These are phyloP conservation scores for Periparus ater DNA, from an alignment of 2,797 vertebrate species.

Conservation along the genomic window DNA sequence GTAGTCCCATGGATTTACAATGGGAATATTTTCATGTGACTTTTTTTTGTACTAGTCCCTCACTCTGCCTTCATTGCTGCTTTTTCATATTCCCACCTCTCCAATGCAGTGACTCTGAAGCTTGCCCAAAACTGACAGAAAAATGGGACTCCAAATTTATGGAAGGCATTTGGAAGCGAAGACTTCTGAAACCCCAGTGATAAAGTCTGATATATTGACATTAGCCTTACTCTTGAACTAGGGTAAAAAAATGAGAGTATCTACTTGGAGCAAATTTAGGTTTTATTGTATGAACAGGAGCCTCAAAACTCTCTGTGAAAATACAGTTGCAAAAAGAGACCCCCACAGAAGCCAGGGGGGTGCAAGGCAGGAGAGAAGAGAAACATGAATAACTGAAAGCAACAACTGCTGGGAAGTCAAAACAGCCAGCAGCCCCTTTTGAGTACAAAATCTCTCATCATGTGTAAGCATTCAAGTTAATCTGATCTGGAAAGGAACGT, in stretches of 20 bases:
- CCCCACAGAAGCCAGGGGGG: not conserved
- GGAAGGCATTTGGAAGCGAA: not conserved
- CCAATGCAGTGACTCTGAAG: not conserved
- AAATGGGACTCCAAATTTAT: not conserved
- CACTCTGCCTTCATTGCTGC: not conserved
- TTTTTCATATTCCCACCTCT: not conserved
- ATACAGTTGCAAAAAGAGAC: not conserved
- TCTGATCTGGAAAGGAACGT: not conserved
- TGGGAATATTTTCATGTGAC: not conserved
- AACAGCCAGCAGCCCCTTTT: not conserved
- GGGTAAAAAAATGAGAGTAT: not conserved
- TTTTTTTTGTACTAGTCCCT: not conserved
- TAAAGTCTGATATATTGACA: not conserved
- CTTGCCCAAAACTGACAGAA: not conserved
- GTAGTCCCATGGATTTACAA: not conserved
- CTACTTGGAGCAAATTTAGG: not conserved
- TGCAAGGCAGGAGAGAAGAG: not conserved
- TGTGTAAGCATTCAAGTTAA: not conserved
- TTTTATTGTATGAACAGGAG: not conserved
- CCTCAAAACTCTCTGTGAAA: not conserved
- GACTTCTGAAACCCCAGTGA: not conserved
- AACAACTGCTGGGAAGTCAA: not conserved
- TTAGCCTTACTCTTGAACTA: not conserved
- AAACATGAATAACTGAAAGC: not conserved
- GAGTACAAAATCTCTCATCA: not conserved